phyloP scores from a whole-genome alignment of 2,797 vertebrate genomes.

The Artibeus jamaicensis region DNA sequence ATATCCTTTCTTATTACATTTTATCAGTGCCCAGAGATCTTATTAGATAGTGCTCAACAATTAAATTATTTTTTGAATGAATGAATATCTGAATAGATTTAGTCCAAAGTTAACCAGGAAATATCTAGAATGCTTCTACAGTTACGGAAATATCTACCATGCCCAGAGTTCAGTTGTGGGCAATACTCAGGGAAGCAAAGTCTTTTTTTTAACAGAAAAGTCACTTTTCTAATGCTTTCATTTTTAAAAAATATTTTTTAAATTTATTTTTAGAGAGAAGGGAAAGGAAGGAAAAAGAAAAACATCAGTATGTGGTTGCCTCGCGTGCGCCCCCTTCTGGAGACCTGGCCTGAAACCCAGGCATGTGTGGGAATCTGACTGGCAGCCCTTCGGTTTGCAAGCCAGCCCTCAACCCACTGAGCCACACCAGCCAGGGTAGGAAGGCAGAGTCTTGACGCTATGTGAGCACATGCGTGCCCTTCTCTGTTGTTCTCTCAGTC shows the following conservation, averaged over 20 bases:
- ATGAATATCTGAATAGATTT: background rate
- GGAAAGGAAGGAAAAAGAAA: too few species aligned
- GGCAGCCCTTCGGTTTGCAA: too few species aligned
- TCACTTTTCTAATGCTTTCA: too few species aligned
- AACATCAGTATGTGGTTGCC: too few species aligned
- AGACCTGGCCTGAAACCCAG: too few species aligned
- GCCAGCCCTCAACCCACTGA: too few species aligned
- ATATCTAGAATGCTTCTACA: background rate
- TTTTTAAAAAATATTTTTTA: too few species aligned
- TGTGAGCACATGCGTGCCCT: rapidly evolving
- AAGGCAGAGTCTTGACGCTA: background rate
- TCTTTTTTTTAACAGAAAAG: background rate
- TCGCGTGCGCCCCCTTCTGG: too few species aligned
- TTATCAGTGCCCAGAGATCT: background rate
- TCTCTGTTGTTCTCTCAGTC: background rate
- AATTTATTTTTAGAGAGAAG: too few species aligned
- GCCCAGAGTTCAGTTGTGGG: background rate
- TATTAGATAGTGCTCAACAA: background rate
- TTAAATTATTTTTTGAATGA: background rate
- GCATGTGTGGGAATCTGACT: too few species aligned
- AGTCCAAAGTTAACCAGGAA: background rate
- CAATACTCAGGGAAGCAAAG: background rate
- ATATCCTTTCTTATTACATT: background rate
- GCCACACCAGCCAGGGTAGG: background rate
- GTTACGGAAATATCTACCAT: background rate